Conservation (phyloP, 2,888 invertebrate genomes). For the Nomada flava region DNA sequence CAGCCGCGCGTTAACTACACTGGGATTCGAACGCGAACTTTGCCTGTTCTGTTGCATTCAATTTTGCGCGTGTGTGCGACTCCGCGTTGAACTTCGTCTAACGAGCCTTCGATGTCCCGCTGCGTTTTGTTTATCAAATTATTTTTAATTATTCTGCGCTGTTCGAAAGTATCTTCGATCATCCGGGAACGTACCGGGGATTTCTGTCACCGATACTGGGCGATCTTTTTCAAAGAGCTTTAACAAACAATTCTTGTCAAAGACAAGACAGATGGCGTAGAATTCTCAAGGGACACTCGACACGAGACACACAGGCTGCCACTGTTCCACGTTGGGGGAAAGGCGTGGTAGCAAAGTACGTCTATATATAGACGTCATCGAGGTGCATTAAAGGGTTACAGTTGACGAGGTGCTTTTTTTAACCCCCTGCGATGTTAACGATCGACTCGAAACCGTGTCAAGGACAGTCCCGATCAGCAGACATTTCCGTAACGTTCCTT, state of each 20-base stretch:
- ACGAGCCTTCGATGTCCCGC: neutral
- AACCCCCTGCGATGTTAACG: conserved; percentile 49
- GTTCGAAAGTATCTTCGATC: neutral
- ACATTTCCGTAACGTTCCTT: conserved; percentile 65
- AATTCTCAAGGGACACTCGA: conserved; percentile 10
- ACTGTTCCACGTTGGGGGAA: neutral
- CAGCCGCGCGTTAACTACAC: conserved; percentile 30
- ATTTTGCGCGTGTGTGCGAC: neutral
- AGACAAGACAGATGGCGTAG: neutral
- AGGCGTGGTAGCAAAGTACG: conserved; percentile 10
- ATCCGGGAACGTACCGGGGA: too few relatives aligned
- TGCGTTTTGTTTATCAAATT: neutral
- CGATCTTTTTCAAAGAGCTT: too few relatives aligned
- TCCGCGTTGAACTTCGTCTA: neutral
- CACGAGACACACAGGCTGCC: neutral
- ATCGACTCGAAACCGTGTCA: conserved; percentile 61
- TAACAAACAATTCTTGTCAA: neutral
- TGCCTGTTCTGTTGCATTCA: conserved; percentile 11
- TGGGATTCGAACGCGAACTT: conserved; percentile 7
- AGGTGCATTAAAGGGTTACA: conserved; percentile 42
- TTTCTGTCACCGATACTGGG: too few relatives aligned
- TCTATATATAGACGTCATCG: conserved; percentile 35
- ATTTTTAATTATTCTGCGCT: neutral
- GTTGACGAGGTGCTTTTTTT: conserved; percentile 31
- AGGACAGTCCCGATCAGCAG: conserved; percentile 67